phyloP scores from a whole-genome alignment of 2,113 vertebrate genomes.

The Myotis lucifugus region DNA sequence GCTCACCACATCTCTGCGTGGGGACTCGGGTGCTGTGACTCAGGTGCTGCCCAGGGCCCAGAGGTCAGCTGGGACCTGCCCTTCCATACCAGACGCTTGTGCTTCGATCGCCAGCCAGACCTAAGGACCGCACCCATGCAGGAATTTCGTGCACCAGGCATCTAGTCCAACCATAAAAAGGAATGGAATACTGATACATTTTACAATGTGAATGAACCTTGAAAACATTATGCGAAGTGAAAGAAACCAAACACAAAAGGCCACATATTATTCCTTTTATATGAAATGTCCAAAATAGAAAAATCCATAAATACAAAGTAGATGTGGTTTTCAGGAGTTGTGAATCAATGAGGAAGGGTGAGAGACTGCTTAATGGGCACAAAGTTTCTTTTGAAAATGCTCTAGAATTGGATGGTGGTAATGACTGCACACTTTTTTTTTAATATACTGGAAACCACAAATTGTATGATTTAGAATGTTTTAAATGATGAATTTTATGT shows the following conservation, averaged over 20 bases:
- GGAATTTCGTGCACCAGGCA: too few species aligned
- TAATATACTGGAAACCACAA: background rate
- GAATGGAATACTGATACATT: background rate
- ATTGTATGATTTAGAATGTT: background rate
- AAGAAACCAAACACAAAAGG: background rate
- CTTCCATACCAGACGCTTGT: too few species aligned
- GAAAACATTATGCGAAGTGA: background rate
- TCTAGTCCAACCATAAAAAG: background rate
- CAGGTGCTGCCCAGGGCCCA: too few species aligned
- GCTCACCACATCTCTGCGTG: too few species aligned
- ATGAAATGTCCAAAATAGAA: background rate
- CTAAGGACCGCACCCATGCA: too few species aligned
- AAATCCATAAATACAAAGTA: slow-evolving; percentile 31
- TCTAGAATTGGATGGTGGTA: background rate
- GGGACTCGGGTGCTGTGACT: too few species aligned
- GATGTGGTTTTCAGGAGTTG: background rate
- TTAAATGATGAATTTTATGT: background rate
- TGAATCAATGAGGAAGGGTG: background rate
- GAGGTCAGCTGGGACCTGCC: too few species aligned
- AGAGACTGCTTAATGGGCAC: background rate
- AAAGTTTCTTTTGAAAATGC: slow-evolving; percentile 4
- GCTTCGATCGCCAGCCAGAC: too few species aligned
- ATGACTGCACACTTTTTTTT: background rate
- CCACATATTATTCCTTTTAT: background rate
- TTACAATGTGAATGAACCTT: background rate